Percentiles rank a stretch among this genome's conserved stretches.
Conservation (phyloP, 2,888 invertebrate genomes). For the Melinopterus prodromus region DNA sequence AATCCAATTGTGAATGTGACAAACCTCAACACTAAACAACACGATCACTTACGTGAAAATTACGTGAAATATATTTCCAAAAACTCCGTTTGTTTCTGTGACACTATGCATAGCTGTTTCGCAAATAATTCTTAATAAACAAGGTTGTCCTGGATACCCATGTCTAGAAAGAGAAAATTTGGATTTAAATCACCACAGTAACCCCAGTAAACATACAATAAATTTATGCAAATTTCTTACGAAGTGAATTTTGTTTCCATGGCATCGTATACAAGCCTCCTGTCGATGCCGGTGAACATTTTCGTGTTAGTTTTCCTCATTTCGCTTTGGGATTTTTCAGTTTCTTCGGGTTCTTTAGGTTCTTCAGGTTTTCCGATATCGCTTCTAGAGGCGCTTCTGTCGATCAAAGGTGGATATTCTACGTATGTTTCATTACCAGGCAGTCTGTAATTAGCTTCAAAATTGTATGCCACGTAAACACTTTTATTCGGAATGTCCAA, state of each 20-base stretch:
- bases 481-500: slow-evolving; percentile 73
- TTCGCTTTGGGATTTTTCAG: neutral
- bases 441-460: slow-evolving; percentile 73
- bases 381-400: slow-evolving; percentile 20
- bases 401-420: slow-evolving; percentile 49
- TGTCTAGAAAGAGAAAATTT: too few species aligned
- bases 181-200: too few species aligned
- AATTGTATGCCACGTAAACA: slow-evolving; percentile 77
- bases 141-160: slow-evolving; percentile 71
- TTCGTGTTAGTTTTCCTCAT: slow-evolving; percentile 4
- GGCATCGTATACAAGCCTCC: slow-evolving; percentile 49
- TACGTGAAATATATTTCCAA: slow-evolving; percentile 77
- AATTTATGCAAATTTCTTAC: too few species aligned
- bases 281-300: slow-evolving; percentile 41
- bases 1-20: neutral
- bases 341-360: neutral
- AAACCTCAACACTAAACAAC: neutral
- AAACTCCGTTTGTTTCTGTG: slow-evolving; percentile 68
- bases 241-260: slow-evolving; percentile 51
- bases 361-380: neutral
- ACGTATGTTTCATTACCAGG: slow-evolving; percentile 64
- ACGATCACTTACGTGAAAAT: slow-evolving; percentile 70
- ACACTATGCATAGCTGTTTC: slow-evolving; percentile 75
- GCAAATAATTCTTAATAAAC: slow-evolving; percentile 77
- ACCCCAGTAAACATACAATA: too few species aligned